These are phyloP conservation scores for Fukomys damarensis DNA, from an alignment of 2,113 vertebrate genomes.

Conservation along the genomic window DNA sequence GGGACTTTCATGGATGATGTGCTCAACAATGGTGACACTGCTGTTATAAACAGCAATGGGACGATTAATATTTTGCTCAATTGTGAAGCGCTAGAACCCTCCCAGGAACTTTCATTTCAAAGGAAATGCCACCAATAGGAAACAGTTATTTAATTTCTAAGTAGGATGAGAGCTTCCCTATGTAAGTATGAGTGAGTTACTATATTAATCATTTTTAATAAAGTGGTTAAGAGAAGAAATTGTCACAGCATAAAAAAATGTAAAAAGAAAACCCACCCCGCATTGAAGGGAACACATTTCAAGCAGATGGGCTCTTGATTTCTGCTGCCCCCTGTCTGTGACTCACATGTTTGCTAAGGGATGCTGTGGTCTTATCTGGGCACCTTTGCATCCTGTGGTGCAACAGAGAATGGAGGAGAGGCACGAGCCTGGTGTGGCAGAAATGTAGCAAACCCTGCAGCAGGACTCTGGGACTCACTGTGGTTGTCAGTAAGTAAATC, in stretches of 20 bases:
- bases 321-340: slow-evolving; percentile 68
- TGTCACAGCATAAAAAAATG: slow-evolving; percentile 64
- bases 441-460: neutral
- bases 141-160: slow-evolving; percentile 80
- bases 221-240: slow-evolving; percentile 75
- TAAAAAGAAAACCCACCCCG: neutral
- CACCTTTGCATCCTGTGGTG: neutral
- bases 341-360: slow-evolving; percentile 70
- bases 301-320: slow-evolving; percentile 76
- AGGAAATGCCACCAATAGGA: slow-evolving; percentile 66
- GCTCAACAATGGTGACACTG: neutral
- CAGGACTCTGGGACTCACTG: neutral
- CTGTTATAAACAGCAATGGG: slow-evolving; percentile 62
- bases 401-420: neutral
- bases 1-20: slow-evolving; percentile 17
- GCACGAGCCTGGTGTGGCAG: neutral
- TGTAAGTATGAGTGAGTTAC: slow-evolving; percentile 62
- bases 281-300: slow-evolving; percentile 71
- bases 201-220: slow-evolving; percentile 71
- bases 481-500: slow-evolving; percentile 8
- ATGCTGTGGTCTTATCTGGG: slow-evolving; percentile 18
- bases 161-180: slow-evolving; percentile 28
- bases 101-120: slow-evolving; percentile 53
- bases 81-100: slow-evolving; percentile 38
- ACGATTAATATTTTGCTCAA: slow-evolving; percentile 62